A percentile compares a stretch with the other conserved stretches of the same genome.
Conservation (phyloP, 1,140 invertebrate species). For the Stegodyphus dumicola region DNA sequence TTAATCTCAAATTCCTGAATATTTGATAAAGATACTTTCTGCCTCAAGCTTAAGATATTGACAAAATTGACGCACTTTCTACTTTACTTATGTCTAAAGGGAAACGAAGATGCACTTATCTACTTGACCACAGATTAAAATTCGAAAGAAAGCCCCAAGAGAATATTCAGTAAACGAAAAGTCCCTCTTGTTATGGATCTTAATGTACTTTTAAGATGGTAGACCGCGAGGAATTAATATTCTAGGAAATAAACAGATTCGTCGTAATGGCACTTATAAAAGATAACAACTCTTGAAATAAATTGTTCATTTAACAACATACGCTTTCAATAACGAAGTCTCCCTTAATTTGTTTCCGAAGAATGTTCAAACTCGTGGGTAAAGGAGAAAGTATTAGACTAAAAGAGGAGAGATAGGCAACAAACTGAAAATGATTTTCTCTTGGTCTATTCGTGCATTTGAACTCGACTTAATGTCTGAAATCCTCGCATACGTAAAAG, state of each 20-base stretch:
- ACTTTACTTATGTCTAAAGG: constrained; percentile 43
- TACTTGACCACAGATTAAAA: constrained; percentile 48
- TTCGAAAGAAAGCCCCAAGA: constrained; percentile 35
- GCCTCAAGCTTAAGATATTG: constrained; percentile 34
- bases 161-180: constrained; percentile 29
- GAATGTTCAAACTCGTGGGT: too few species aligned
- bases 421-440: too few species aligned
- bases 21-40: constrained; percentile 58
- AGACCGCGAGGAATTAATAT: constrained; percentile 30
- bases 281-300: too few species aligned
- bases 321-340: too few species aligned
- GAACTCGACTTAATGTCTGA: too few species aligned
- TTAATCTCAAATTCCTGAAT: constrained; percentile 58
- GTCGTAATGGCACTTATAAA: neutral
- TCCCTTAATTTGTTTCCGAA: too few species aligned
- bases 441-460: too few species aligned
- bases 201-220: constrained; percentile 40
- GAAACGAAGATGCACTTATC: constrained; percentile 32
- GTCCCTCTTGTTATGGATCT: constrained; percentile 14
- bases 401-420: too few species aligned
- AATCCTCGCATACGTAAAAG: too few species aligned
- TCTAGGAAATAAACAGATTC: neutral
- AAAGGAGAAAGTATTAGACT: too few species aligned
- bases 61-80: constrained; percentile 31
- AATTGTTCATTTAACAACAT: too few species aligned